A percentile compares a stretch with the other conserved stretches of the same genome.
Conservation (phyloP, 2,113 vertebrate genomes). For the Melanerpes formicivorus region DNA sequence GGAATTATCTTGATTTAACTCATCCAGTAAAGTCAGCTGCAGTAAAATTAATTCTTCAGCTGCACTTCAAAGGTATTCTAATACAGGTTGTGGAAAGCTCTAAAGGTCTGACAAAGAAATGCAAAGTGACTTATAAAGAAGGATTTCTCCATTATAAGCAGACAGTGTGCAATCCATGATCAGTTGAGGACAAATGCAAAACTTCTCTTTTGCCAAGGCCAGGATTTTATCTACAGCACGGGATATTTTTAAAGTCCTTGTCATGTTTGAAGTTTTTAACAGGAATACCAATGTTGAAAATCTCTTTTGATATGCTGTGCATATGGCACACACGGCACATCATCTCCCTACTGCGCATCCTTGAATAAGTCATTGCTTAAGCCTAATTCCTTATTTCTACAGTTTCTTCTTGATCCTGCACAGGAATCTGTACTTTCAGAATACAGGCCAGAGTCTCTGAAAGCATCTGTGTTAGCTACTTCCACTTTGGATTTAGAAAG, state of each 20-base stretch:
- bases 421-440: neutral
- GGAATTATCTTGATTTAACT: neutral
- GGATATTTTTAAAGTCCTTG: neutral
- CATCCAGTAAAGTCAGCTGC: neutral
- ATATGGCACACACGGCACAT: neutral
- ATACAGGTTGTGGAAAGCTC: neutral
- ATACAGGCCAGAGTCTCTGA: fast-evolving
- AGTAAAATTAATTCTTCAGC: neutral
- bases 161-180: neutral
- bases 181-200: neutral
- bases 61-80: conserved; percentile 16
- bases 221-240: neutral
- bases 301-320: neutral
- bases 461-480: neutral
- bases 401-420: neutral
- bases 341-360: neutral
- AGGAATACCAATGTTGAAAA: neutral
- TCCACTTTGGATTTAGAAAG: neutral
- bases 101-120: neutral
- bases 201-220: neutral
- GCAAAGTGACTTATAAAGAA: neutral
- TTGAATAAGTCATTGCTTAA: neutral
- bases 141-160: neutral
- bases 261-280: neutral
- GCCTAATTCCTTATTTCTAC: neutral